Conservation (phyloP, 2,113 vertebrate species). For the Myrmecobius fasciatus region DNA sequence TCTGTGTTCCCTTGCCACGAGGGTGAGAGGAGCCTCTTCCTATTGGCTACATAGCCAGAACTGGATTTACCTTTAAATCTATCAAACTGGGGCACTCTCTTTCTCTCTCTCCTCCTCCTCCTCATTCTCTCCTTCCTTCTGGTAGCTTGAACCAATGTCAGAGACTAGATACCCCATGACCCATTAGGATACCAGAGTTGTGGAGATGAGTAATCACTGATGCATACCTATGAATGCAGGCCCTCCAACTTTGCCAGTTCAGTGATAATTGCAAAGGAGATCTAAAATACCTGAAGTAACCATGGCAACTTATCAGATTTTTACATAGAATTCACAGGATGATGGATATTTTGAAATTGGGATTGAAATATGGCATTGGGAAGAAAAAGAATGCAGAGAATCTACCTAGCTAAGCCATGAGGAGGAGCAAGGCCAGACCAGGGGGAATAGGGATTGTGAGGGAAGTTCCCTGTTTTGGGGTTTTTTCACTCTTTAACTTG, state of each 20-base stretch:
- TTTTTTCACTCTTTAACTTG: background rate
- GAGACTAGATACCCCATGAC: background rate
- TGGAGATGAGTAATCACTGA: background rate
- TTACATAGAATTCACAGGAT: background rate
- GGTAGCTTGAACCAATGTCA: background rate
- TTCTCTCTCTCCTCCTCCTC: no score
- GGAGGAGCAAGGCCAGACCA: background rate
- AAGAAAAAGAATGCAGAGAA: background rate
- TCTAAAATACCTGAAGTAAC: background rate
- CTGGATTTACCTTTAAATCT: no score
- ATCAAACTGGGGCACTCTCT: no score
- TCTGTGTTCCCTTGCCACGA: background rate
- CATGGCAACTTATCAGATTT: background rate
- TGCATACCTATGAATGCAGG: background rate
- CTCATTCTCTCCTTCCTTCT: background rate
- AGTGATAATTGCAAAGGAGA: background rate
- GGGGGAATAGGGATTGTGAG: background rate
- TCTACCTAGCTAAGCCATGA: background rate
- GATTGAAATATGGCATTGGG: background rate
- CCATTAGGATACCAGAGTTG: background rate
- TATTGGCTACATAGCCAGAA: background rate
- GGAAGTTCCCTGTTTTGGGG: background rate
- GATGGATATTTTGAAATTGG: background rate
- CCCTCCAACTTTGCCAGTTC: background rate
- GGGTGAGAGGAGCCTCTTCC: background rate